These are phyloP conservation scores for Limanda limanda DNA, from an alignment of 2,113 vertebrate species.

Conservation along the genomic window DNA sequence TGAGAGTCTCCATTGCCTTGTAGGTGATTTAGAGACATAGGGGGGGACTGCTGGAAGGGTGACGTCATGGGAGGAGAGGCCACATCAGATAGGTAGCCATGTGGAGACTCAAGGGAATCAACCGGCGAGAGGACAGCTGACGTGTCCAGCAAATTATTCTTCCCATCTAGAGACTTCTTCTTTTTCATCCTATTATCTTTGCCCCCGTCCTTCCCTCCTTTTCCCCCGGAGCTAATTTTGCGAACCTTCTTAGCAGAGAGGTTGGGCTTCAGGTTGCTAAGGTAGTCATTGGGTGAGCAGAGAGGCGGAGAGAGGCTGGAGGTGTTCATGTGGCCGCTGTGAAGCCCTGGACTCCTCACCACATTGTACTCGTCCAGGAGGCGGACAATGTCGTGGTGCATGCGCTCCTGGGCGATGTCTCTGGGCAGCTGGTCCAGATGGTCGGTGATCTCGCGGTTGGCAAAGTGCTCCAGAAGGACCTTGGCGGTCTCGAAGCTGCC, in stretches of 20 bases:
- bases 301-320: slow-evolving; percentile 90
- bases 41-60: slow-evolving; percentile 92
- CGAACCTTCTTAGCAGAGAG: slow-evolving; percentile 89
- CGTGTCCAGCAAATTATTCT: slow-evolving; percentile 89
- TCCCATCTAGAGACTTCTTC: slow-evolving; percentile 92
- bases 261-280: slow-evolving; percentile 88
- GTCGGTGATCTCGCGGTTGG: slow-evolving; percentile 98
- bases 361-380: slow-evolving; percentile 96
- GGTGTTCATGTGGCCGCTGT: slow-evolving; percentile 79
- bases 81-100: slow-evolving; percentile 93
- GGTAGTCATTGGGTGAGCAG: slow-evolving; percentile 93
- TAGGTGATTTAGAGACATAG: slow-evolving; percentile 90
- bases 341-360: slow-evolving; percentile 91
- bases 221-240: slow-evolving; percentile 86
- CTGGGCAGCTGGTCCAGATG: slow-evolving; percentile 96
- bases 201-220: slow-evolving; percentile 87
- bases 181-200: slow-evolving; percentile 90
- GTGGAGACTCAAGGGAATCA: slow-evolving; percentile 94
- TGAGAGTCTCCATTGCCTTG: slow-evolving; percentile 89
- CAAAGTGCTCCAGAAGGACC: slow-evolving; percentile 94
- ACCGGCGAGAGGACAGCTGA: slow-evolving; percentile 91
- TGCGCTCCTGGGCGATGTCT: slow-evolving; percentile 96
- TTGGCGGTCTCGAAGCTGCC: slow-evolving; percentile 97
- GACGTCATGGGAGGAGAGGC: slow-evolving; percentile 93
- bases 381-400: slow-evolving; percentile 97